Evolutionary conservation across 2,888 invertebrate species (phyloP), one percentile per base, ranked within the genome.

Genomic region (Dromius quadrimaculatus): DNA sequence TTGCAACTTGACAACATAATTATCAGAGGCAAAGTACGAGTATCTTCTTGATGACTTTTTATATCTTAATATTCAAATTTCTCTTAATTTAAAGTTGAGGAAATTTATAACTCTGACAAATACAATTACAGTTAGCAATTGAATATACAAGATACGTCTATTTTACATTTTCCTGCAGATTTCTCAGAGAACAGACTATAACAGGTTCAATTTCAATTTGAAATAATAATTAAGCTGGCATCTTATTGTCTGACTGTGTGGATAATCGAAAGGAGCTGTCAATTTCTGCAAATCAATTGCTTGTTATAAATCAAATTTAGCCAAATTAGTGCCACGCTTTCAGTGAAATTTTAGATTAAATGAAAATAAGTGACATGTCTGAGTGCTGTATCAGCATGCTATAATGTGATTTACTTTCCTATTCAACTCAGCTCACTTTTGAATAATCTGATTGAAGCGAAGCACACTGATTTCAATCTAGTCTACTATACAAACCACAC

Each of bases 201-300:
- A n/a, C 8, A 38, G 15, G 38, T 38, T 38, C 13, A 38, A 38
- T 38, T 38, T 38, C 11, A n/a, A 38, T 38, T 38, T 38, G 38
- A 38, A 38, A 13, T 38, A 28, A 23, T 54, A 54, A 54, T 54
- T 54, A 15, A 2, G 6, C 23, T 8, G 17, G 50, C 32, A 54
- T 28, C 50, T 54, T 45, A 28, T 54, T 28, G 28, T 54, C n/a
- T 54, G 13, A 9, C 23, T 6, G 9, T 4, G 6, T 11, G 23
- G 50, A 15, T 54, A 54, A 54, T 54, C 4, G 28, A 23, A 54
- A 54, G 28, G 15, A 4, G 5, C 50, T 54, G 13, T 23, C 32
- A 13, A 54, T 23, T 23, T 54, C 50, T 54, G 15, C 41, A 54
- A 54, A 54, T 54, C 50, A 54, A 54, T 47, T 47, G 47, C 47